Conservation (phyloP, 53 echinoderm and acorn worm species). For the Arbacia lixula region DNA sequence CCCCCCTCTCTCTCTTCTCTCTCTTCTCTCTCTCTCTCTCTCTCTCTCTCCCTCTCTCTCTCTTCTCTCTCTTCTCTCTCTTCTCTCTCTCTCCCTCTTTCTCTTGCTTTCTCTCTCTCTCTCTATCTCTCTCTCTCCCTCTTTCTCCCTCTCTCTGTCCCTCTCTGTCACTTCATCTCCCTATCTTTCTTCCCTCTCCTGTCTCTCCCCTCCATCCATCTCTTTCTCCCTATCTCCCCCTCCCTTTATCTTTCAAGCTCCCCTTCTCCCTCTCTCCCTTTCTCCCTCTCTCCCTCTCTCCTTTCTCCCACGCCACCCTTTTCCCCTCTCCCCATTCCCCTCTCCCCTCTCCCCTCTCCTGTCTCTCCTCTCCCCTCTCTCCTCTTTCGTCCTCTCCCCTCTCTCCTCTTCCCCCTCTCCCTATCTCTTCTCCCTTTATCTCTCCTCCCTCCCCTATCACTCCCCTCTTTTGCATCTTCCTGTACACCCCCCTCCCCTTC, state of each 20-base stretch:
- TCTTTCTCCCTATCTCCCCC: too few relatives aligned
- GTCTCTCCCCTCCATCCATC: too few relatives aligned
- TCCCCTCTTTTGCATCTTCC: background rate
- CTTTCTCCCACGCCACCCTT: background rate
- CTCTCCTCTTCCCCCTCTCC: background rate
- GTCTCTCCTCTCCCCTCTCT: background rate
- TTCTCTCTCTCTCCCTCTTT: background rate
- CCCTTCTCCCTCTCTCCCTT: background rate
- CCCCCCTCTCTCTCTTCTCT: background rate
- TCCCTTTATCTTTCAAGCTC: too few relatives aligned
- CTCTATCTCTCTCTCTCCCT: too few relatives aligned
- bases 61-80: background rate
- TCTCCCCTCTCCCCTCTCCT: background rate
- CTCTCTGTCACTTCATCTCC: background rate
- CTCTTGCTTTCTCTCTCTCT: too few relatives aligned
- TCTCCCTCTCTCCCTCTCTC: background rate
- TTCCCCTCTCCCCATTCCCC: background rate
- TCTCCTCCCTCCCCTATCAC: background rate
- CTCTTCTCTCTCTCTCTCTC: background rate
- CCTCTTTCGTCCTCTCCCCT: background rate
- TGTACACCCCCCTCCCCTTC: background rate
- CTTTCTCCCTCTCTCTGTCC: too few relatives aligned
- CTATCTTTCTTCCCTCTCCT: too few relatives aligned
- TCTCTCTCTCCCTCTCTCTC: background rate
- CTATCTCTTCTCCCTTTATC: background rate